A percentile compares a stretch with the other conserved stretches of the same genome.
Conservation (phyloP, 2,797 vertebrate genomes). For the Tamandua tetradactyla region DNA sequence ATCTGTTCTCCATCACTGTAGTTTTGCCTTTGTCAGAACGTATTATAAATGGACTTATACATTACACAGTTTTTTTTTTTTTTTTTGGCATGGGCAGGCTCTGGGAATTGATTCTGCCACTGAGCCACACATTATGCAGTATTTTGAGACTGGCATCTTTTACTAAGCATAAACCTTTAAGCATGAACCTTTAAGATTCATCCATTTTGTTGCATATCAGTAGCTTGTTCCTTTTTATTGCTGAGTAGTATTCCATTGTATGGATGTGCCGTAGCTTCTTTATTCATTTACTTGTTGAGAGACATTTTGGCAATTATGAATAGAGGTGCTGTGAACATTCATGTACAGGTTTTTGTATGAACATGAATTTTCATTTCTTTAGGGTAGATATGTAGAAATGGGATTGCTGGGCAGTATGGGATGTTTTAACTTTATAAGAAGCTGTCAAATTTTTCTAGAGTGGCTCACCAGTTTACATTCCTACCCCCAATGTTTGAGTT, state of each 20-base stretch:
- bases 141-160: slow-evolving; percentile 21
- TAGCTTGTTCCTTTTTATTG: neutral
- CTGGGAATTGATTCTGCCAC: too few species aligned
- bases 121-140: neutral
- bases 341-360: neutral
- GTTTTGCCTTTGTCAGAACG: slow-evolving; percentile 22
- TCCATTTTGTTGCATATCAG: neutral
- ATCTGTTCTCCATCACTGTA: slow-evolving; percentile 10
- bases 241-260: neutral
- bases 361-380: slow-evolving; percentile 35
- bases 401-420: neutral
- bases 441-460: neutral
- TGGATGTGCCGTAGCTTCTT: neutral
- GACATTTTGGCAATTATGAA: neutral
- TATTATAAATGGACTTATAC: neutral
- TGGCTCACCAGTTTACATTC: slow-evolving; percentile 7
- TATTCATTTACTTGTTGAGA: neutral
- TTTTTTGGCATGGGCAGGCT: too few species aligned
- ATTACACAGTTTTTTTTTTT: slow-evolving; percentile 10
- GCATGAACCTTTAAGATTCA: slow-evolving; percentile 34
- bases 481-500: neutral
- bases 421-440: slow-evolving; percentile 29
- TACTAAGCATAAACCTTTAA: too few species aligned
- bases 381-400: neutral
- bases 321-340: neutral